Percentiles rank a stretch among this genome's conserved stretches.
phyloP scores from a whole-genome alignment of 2,888 invertebrate species.

The Mantis religiosa region DNA sequence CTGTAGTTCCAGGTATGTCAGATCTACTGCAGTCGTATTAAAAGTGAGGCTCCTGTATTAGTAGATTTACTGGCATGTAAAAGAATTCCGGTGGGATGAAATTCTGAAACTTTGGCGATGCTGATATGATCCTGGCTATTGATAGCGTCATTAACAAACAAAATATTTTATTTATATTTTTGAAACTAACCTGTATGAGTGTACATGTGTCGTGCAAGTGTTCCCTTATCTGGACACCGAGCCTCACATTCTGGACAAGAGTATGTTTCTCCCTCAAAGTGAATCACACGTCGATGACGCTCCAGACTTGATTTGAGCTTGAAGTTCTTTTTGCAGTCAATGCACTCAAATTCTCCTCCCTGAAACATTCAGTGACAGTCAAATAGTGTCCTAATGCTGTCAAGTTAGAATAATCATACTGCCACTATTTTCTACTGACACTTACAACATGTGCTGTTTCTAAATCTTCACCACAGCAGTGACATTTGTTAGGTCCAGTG shows the following conservation, averaged over 20 bases:
- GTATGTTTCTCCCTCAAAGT: constrained; percentile 59
- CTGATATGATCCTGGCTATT: too few relatives aligned
- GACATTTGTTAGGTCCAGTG: constrained; percentile 44
- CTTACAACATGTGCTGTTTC: constrained; percentile 52
- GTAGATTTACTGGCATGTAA: too few relatives aligned
- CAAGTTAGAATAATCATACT: background rate
- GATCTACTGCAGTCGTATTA: too few relatives aligned
- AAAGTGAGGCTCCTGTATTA: too few relatives aligned
- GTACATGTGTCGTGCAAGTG: constrained; percentile 62
- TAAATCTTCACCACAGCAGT: constrained; percentile 56
- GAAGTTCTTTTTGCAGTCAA: constrained; percentile 68
- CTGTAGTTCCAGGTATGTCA: too few relatives aligned
- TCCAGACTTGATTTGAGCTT: constrained; percentile 61
- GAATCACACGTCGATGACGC: constrained; percentile 64
- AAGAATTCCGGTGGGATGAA: too few relatives aligned
- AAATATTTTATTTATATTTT: background rate
- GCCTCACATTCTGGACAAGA: constrained; percentile 64
- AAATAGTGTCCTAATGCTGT: background rate
- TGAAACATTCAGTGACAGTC: constrained; percentile 30
- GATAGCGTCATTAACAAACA: too few relatives aligned
- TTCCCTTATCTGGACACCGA: constrained; percentile 58
- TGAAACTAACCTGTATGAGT: constrained; percentile 53
- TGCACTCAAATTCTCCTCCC: constrained; percentile 54
- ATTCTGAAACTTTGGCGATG: too few relatives aligned
- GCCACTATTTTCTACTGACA: background rate